These are phyloP conservation scores for Sula dactylatra DNA, from an alignment of 2,113 vertebrate genomes.

Conservation along the genomic window DNA sequence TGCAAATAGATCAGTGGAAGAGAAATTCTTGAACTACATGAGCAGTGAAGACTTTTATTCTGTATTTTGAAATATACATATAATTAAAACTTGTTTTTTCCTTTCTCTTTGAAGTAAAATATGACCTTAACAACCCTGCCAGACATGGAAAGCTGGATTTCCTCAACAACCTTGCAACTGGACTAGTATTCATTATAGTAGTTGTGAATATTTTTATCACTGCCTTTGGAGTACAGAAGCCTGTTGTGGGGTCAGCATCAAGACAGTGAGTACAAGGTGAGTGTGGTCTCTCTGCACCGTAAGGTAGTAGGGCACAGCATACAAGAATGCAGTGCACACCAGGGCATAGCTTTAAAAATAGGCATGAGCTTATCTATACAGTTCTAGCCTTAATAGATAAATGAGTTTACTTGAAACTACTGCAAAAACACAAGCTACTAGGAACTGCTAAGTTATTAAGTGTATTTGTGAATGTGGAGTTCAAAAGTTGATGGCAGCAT, in stretches of 20 bases:
- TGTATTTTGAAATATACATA: not conserved
- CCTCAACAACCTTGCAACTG: conserved; percentile 89
- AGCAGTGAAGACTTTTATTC: not conserved
- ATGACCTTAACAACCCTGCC: conserved; percentile 89
- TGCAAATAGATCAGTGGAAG: not conserved
- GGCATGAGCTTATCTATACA: not conserved
- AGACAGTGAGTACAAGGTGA: conserved; percentile 63
- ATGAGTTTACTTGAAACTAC: not conserved
- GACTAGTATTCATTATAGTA: conserved; percentile 91
- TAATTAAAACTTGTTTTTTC: not conserved
- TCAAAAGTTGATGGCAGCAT: not conserved
- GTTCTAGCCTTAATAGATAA: not conserved
- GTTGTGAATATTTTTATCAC: conserved; percentile 97
- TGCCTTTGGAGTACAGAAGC: conserved; percentile 92
- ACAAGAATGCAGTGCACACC: too few relatives aligned
- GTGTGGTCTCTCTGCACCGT: not conserved
- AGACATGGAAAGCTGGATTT: conserved; percentile 88
- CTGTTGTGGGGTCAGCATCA: conserved; percentile 5
- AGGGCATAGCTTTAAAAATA: not conserved
- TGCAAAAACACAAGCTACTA: not conserved
- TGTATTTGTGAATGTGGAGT: not conserved
- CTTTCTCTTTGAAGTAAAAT: conserved; percentile 84
- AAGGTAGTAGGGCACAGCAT: not conserved
- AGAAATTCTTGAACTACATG: not conserved
- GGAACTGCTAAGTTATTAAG: not conserved